Base-by-base conservation (phyloP, 37 sponge, comb jelly and placozoan genomes). In the Cliona cf. orientalis region DNA sequence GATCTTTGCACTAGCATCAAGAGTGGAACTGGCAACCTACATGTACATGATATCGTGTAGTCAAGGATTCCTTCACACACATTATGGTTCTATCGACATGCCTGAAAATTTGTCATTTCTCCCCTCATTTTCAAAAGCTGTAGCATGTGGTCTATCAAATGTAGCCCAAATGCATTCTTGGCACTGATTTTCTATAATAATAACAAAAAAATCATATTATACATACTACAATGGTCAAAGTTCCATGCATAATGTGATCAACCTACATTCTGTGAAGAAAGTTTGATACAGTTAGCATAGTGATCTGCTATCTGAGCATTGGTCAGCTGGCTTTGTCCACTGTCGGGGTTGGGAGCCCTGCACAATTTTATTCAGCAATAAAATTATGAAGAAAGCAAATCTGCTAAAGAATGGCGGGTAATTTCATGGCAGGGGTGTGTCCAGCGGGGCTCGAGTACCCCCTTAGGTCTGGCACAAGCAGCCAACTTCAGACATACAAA, bases 1-100 rank as follows among this genome's bases (percentile, higher is more conserved):
- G 31, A 99, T 99, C 83, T 99, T 99, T 23, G 99, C 95, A 59
- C 97, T 74, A n/a, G 99, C 99, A 87, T 99, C 99, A 39, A 99
- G 69, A 4, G 99, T 94, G 62, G 94, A 96, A 23, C 99, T 91
- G 26, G 95, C 99, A 69, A 99, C 89, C 99, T 99, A 66, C 6
- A 73, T 44, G 53, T 43, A 87, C 21, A 71, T 38, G 23, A 3
- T 66, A 70, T 80, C 32, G 22, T 43, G 11, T 57, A 62, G 28
- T 62, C 23, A n/a, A 62, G 21, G 6, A 14, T 62, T 25, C 7
- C 28, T 25, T 23, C 28, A 62, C 28, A 6, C 28, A 62, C 11
- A 19, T 62, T 25, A 7, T 7, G 7, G 23, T n/a, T 26, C 28
- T 25, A 62, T n/a, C n/a, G n/a, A n/a, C n/a, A n/a, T n/a, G 94